These are phyloP conservation scores for Himalopsyche kuldschensis DNA, from an alignment of 2,888 invertebrate genomes.

Conservation along the genomic window DNA sequence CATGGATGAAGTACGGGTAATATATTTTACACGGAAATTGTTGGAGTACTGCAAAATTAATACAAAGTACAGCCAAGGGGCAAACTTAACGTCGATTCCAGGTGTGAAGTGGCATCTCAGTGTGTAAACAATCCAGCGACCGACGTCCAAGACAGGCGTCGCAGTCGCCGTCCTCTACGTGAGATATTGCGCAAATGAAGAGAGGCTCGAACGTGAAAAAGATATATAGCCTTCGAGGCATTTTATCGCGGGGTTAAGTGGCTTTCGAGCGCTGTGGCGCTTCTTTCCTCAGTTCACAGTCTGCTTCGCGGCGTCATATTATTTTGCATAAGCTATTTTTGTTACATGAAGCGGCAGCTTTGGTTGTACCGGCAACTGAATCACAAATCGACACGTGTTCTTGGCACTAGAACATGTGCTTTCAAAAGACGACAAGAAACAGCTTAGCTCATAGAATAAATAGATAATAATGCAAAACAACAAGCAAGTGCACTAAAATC, in stretches of 20 bases:
- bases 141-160: neutral
- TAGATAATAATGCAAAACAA: too few species aligned
- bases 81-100: neutral
- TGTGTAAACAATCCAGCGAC: neutral
- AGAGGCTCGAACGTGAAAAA: constrained; percentile 4
- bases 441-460: too few species aligned
- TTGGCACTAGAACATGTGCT: neutral
- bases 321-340: neutral
- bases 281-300: neutral
- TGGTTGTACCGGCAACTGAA: neutral
- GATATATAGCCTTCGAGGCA: constrained; percentile 2
- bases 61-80: neutral
- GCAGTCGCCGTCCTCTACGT: neutral
- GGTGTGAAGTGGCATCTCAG: neutral
- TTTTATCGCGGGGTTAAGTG: constrained; percentile 13
- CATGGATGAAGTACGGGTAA: too few species aligned
- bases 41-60: neutral
- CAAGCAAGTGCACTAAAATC: too few species aligned
- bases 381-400: neutral
- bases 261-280: neutral
- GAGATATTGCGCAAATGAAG: constrained; percentile 5
- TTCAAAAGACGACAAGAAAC: neutral
- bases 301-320: neutral
- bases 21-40: too few species aligned
- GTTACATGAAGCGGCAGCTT: neutral